phyloP scores from a whole-genome alignment of 2,888 invertebrate genomes.

The Hyposoter didymator region DNA sequence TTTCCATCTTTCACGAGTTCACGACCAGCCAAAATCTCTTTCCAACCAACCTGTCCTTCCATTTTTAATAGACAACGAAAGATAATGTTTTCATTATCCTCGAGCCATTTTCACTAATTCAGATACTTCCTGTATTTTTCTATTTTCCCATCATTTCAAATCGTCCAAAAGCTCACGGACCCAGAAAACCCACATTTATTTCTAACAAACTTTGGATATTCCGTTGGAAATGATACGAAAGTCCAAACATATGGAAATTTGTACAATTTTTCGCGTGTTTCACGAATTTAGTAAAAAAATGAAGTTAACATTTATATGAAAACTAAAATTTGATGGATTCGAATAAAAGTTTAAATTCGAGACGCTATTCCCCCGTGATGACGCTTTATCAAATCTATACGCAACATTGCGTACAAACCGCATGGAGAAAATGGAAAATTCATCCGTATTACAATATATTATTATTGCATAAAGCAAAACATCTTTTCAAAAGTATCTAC shows the following conservation, averaged over 20 bases:
- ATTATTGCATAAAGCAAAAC: neutral
- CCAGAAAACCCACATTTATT: neutral
- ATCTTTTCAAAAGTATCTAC: neutral
- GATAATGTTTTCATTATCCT: neutral
- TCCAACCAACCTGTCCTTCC: neutral
- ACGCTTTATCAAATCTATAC: neutral
- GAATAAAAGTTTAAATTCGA: neutral
- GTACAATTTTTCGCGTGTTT: neutral
- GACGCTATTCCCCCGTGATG: neutral
- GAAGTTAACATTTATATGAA: neutral
- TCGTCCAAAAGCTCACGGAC: neutral
- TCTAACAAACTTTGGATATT: neutral
- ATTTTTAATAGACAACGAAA: slow-evolving; percentile 4
- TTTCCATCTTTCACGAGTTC: slow-evolving; percentile 33
- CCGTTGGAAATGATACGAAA: neutral
- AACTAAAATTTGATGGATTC: neutral
- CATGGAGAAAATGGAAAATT: neutral
- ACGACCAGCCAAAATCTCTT: slow-evolving; percentile 16
- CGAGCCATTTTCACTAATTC: neutral
- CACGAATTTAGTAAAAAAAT: neutral
- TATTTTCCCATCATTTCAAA: neutral
- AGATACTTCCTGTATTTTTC: slow-evolving; percentile 5
- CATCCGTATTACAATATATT: neutral
- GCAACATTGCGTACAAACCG: neutral
- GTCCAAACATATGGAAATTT: neutral